Base-by-base conservation (phyloP, 2,888 invertebrate species). In the Eudasyphora cyanicolor region DNA sequence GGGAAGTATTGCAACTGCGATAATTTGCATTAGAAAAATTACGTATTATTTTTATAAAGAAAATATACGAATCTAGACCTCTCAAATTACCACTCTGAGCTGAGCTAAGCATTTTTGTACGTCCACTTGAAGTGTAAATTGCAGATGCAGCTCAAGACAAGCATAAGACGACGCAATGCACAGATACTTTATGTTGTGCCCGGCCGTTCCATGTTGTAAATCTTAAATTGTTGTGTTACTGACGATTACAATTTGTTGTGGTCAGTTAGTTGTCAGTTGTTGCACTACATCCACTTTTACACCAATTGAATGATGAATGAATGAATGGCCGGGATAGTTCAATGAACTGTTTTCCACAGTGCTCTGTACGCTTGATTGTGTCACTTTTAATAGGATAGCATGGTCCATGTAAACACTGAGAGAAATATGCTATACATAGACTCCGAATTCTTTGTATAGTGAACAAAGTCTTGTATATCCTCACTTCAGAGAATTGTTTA, bases 211-310 rank as follows among this genome's bases (percentile, higher is more conserved):
- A 19, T 62, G 49, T 17, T 27, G 29, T 60, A 60, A 24, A 60
- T 60, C 29, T 60, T 60, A 60, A 24, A 60, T 60, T 60, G 38
- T 38, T 76, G 32, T 83, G 76, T 70, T 62, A 62, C 49, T 60
- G 74, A 74, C 69, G 69, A 49, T 69, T 67, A 76, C 60, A 79
- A 73, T 79, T 74, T 79, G 54, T 79, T 83, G 82, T 79, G 79
- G 82, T 74, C 60, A 74, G 75, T 38, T 70, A n/a, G 82, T 70
- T 42, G 70, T 35, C 60, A 8, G 79, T 67, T 29, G 70, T 64
- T 76, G 82, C 76, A 77, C 76, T 83, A 83, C 24, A n/a, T n/a
- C n/a, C n/a, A 54, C 67, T 78, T 84, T 84, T 51, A 45, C 60
- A 78, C 77, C 71, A 84, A 84, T 84, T 84, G 32, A 67, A 79